phyloP scores from a whole-genome alignment of 2,113 vertebrate genomes.

The Porphyrio hochstetteri region DNA sequence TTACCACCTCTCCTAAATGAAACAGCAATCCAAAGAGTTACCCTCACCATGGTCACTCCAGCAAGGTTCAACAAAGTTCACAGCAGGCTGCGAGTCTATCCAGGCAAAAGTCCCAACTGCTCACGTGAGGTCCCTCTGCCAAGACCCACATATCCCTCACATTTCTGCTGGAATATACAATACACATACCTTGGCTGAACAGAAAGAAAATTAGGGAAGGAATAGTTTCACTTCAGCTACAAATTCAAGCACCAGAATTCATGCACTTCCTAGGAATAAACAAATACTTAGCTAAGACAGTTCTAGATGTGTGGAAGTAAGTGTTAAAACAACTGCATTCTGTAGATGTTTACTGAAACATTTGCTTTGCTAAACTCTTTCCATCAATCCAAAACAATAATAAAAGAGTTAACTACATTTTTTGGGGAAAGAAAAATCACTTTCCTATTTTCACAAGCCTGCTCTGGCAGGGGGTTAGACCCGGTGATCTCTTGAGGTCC shows the following conservation, averaged over 20 bases:
- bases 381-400: not conserved
- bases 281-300: not conserved
- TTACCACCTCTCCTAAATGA: not conserved
- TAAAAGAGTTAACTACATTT: not conserved
- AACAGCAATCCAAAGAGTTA: not conserved
- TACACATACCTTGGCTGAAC: rapidly evolving
- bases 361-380: not conserved
- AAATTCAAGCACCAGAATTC: not conserved
- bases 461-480: too few species aligned
- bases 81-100: not conserved
- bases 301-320: not conserved
- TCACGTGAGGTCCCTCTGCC: not conserved
- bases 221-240: not conserved
- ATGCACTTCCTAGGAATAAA: not conserved
- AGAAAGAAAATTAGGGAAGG: not conserved
- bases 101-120: not conserved
- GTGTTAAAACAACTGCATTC: not conserved
- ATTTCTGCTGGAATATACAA: not conserved
- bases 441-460: not conserved
- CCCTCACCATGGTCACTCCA: not conserved
- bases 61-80: not conserved
- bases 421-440: not conserved
- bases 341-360: not conserved
- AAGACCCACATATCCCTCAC: not conserved
- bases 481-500: too few species aligned